These are phyloP conservation scores for Gonatopus flavifemur DNA, from an alignment of 1,140 invertebrate genomes.

Conservation along the genomic window DNA sequence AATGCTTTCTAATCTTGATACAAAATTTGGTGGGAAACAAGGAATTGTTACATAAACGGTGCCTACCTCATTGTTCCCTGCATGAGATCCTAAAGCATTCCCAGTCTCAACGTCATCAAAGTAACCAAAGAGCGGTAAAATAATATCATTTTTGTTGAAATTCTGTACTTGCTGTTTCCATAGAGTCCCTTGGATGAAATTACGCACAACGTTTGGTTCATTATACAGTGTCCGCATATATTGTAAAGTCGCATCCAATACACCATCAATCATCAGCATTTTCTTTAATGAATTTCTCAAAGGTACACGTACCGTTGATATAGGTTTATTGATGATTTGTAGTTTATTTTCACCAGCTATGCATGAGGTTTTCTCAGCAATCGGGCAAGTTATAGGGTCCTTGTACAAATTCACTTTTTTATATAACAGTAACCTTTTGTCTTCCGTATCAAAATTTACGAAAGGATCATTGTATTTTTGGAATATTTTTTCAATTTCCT, in stretches of 20 bases:
- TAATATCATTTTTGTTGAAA: background rate
- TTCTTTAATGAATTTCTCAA: background rate
- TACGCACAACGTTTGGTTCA: background rate
- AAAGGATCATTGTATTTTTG: no score
- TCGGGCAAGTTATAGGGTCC: no score
- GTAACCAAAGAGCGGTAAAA: slow-evolving; percentile 1
- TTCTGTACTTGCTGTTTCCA: background rate
- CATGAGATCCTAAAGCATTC: background rate
- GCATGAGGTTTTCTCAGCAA: no score
- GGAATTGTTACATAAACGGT: background rate
- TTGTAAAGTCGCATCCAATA: background rate
- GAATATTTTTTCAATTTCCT: no score
- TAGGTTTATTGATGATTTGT: no score
- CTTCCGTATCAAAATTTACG: no score
- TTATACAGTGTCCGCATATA: slow-evolving; percentile 1
- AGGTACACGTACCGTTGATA: background rate
- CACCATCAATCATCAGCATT: background rate
- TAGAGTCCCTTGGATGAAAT: slow-evolving; percentile 3
- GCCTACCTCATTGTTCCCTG: background rate
- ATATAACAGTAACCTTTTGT: no score
- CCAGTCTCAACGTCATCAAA: background rate
- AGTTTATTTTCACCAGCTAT: no score
- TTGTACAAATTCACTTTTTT: no score
- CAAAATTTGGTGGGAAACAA: no score
- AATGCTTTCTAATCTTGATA: background rate